Conservation (phyloP, 2,888 invertebrate genomes). For the Drosophila fungiperda region DNA sequence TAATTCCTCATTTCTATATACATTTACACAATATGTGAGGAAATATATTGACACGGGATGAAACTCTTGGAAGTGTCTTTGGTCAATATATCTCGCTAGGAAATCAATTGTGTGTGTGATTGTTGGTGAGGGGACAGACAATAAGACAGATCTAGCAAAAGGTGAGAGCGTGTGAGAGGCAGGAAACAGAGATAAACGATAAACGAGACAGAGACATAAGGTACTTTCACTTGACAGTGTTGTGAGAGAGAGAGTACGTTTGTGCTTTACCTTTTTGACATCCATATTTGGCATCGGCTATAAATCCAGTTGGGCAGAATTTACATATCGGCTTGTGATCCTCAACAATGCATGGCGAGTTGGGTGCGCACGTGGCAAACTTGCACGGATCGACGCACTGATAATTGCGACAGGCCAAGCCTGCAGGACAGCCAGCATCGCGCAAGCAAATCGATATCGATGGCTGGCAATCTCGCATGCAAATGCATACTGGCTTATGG, state of each 20-base stretch:
- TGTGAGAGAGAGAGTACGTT: slow-evolving; percentile 77
- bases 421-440: slow-evolving; percentile 94
- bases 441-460: slow-evolving; percentile 94
- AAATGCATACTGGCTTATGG: slow-evolving; percentile 94
- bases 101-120: slow-evolving; percentile 30
- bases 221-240: slow-evolving; percentile 67
- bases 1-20: slow-evolving; percentile 70
- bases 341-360: slow-evolving; percentile 96
- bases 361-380: slow-evolving; percentile 92
- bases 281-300: slow-evolving; percentile 96
- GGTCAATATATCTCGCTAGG: slow-evolving; percentile 53
- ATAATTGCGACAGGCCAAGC: slow-evolving; percentile 94
- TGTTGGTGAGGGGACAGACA: slow-evolving; percentile 63
- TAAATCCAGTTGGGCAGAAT: slow-evolving; percentile 97
- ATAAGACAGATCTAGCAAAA: slow-evolving; percentile 69
- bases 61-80: slow-evolving; percentile 19
- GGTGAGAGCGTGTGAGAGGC: slow-evolving; percentile 71
- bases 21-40: slow-evolving; percentile 54
- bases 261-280: slow-evolving; percentile 96
- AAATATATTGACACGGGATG: slow-evolving; percentile 54
- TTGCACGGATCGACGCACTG: slow-evolving; percentile 96
- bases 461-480: slow-evolving; percentile 94
- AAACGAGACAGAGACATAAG: slow-evolving; percentile 62
- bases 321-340: slow-evolving; percentile 98
- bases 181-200: slow-evolving; percentile 68